phyloP scores from a whole-genome alignment of 2,113 vertebrate species.

The Deroptyus accipitrinus region DNA sequence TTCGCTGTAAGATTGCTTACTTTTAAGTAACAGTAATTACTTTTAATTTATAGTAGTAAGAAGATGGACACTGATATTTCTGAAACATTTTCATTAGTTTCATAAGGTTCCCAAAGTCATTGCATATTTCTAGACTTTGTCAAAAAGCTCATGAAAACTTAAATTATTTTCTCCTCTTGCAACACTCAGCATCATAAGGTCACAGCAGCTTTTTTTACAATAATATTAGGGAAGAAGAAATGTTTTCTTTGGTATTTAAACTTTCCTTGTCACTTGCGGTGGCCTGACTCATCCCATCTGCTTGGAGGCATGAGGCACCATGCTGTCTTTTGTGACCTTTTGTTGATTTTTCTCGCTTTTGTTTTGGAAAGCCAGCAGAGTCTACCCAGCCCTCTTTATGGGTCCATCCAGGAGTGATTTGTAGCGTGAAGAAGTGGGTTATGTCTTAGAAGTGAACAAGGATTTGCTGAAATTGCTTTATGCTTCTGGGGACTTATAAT shows the following conservation, averaged over 20 bases:
- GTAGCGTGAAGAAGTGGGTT: neutral
- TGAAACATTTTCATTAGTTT: neutral
- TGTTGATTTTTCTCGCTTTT: neutral
- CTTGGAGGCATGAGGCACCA: neutral
- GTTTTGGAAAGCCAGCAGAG: neutral
- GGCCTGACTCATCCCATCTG: neutral
- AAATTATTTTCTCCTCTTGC: neutral
- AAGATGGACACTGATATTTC: neutral
- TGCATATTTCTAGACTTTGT: neutral
- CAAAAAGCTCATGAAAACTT: neutral
- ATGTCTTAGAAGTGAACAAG: neutral
- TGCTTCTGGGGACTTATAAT: neutral
- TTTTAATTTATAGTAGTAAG: neutral
- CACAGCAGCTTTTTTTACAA: neutral
- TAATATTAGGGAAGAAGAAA: neutral
- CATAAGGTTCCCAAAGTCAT: neutral
- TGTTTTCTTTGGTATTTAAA: neutral
- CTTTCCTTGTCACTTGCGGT: neutral
- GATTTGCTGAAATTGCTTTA: neutral
- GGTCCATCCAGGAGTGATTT: neutral
- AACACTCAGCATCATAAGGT: neutral
- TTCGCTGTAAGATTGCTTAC: neutral
- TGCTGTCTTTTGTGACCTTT: neutral
- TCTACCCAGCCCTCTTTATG: neutral
- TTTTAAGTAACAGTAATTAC: neutral